phyloP scores from a whole-genome alignment of 1,140 invertebrate species.

The Pemphigus obesinymphae region DNA sequence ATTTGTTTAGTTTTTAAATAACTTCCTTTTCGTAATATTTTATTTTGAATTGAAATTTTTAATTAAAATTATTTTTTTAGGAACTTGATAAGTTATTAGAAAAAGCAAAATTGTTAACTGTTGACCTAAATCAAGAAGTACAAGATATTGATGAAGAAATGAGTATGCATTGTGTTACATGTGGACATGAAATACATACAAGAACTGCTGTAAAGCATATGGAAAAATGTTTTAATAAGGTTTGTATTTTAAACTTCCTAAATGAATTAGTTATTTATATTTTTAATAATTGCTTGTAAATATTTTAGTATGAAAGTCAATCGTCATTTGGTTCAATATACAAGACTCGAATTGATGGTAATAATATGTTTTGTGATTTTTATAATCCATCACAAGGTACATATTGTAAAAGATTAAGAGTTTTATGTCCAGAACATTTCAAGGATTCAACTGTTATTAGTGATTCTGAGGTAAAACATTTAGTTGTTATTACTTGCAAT shows the following conservation, averaged over 20 bases:
- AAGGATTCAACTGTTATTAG: slow-evolving; percentile 85
- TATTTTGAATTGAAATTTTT: too few species aligned
- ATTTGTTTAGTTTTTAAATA: too few species aligned
- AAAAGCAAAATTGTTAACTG: slow-evolving; percentile 59
- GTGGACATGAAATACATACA: slow-evolving; percentile 87
- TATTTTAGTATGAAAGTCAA: slow-evolving; percentile 83
- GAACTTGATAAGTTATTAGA: slow-evolving; percentile 80
- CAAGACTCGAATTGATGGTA: slow-evolving; percentile 88
- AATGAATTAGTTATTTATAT: not conserved
- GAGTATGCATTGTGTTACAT: slow-evolving; percentile 93
- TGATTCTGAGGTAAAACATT: slow-evolving; percentile 53
- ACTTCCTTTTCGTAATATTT: too few species aligned
- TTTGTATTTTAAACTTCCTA: slow-evolving; percentile 47
- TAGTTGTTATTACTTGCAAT: too few species aligned
- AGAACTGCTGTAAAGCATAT: slow-evolving; percentile 86
- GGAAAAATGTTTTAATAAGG: slow-evolving; percentile 93
- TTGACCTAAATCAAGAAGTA: slow-evolving; percentile 63
- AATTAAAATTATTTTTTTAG: too few species aligned
- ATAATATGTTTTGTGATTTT: slow-evolving; percentile 97
- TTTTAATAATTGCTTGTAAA: slow-evolving; percentile 41
- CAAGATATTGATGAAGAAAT: slow-evolving; percentile 66
- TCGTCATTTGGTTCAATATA: slow-evolving; percentile 93
- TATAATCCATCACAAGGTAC: slow-evolving; percentile 85
- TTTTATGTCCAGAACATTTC: slow-evolving; percentile 95
- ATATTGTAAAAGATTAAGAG: slow-evolving; percentile 92